Conservation (phyloP, 2,113 vertebrate species). For the Mirounga angustirostris region DNA sequence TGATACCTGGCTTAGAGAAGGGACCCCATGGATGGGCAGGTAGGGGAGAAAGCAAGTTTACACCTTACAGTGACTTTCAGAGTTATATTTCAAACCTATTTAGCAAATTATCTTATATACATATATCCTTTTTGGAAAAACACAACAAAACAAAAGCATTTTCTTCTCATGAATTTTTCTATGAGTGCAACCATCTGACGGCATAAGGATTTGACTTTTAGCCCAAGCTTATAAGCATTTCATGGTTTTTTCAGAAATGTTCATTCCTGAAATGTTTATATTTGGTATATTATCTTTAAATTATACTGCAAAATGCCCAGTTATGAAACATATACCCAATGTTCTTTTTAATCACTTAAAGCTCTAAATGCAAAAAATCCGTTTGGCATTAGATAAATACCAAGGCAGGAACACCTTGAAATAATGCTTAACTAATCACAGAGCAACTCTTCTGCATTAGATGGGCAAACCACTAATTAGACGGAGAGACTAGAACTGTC, state of each 20-base stretch:
- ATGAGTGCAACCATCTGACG: background rate
- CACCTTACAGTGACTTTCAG: background rate
- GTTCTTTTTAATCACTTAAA: background rate
- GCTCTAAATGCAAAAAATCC: slow-evolving; percentile 63
- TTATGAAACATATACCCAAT: background rate
- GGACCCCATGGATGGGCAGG: accelerated
- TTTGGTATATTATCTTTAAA: slow-evolving; percentile 57
- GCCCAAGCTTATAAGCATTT: background rate
- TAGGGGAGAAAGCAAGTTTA: accelerated
- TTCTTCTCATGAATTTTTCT: background rate
- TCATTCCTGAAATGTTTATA: background rate
- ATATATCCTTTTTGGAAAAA: background rate
- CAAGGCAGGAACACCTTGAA: slow-evolving; percentile 78
- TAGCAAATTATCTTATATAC: background rate
- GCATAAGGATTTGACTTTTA: background rate
- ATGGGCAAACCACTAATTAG: slow-evolving; percentile 85
- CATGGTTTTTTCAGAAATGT: background rate
- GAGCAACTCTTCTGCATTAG: slow-evolving; percentile 69
- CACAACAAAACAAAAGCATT: background rate
- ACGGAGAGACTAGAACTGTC: slow-evolving; percentile 83
- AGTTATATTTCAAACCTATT: background rate
- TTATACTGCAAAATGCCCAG: background rate
- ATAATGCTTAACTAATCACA: slow-evolving; percentile 81
- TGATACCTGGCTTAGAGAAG: background rate
- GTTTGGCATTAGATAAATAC: slow-evolving; percentile 49